phyloP scores from a whole-genome alignment of 1,140 invertebrate genomes.

The Pararge aegeria region DNA sequence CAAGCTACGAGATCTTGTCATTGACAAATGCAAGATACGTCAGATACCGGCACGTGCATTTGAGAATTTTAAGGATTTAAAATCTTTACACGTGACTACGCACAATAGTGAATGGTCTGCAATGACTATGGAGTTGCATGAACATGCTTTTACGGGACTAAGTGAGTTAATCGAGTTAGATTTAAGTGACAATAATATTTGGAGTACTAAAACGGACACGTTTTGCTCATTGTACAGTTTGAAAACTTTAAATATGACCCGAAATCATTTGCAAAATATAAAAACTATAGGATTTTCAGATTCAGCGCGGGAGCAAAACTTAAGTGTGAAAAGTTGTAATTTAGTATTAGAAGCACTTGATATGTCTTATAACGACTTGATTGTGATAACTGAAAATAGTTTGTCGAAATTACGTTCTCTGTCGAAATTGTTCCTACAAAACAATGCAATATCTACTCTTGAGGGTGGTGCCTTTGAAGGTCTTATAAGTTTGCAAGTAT shows the following conservation, averaged over 20 bases:
- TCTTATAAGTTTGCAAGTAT: conserved; percentile 82
- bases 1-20: conserved; percentile 83
- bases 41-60: conserved; percentile 86
- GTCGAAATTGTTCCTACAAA: conserved; percentile 83
- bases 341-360: conserved; percentile 85
- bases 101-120: conserved; percentile 90
- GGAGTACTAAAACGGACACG: conserved; percentile 86
- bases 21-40: conserved; percentile 90
- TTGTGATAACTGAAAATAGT: conserved; percentile 83
- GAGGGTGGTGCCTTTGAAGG: conserved; percentile 87
- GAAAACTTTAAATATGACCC: conserved; percentile 85
- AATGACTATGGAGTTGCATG: conserved; percentile 87
- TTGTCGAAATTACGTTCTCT: conserved; percentile 85
- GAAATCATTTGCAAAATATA: conserved; percentile 89
- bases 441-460: conserved; percentile 86
- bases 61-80: conserved; percentile 83
- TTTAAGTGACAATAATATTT: conserved; percentile 90
- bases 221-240: conserved; percentile 88
- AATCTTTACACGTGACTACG: conserved; percentile 85
- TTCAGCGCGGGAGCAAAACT: conserved; percentile 75
- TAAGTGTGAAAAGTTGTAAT: conserved; percentile 81
- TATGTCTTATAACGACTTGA: conserved; percentile 87
- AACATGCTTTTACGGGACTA: conserved; percentile 85
- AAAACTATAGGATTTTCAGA: conserved; percentile 86
- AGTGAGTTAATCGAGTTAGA: conserved; percentile 85